Base-by-base conservation (phyloP, 1,140 invertebrate genomes). In the Atta cephalotes region DNA sequence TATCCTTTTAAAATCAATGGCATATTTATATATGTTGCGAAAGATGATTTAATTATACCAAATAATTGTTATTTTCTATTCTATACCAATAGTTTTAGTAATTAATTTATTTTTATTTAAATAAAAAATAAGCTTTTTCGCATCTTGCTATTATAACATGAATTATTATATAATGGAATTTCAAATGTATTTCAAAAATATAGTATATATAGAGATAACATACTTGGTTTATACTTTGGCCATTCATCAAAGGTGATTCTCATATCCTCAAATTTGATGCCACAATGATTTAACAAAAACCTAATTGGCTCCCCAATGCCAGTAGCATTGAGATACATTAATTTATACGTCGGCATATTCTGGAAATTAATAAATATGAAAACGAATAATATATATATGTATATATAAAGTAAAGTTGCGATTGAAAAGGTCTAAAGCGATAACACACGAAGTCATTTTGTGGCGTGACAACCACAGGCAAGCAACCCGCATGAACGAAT, bases 271-370 rank as follows among this genome's bases (percentile, higher is more conserved):
- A 96, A 97, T 2, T 95, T 94, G n/a, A 96, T 92, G 10, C 95
- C 95, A 16, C 95, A 94, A 82, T 97, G 96, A 5, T 92, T 93
- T 6, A 97, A 92, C 9, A 97, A 68, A 35, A 95, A 95, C 4
- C 97, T 94, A 39, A 96, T 95, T 0, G 96, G 94, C 90, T 97
- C 96, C 2, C 92, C 97, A n/a, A 97, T 93, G 7, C 96, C 97
- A 82, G 95, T 95, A 39, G 96, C 71, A 60, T 96, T 94, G 92
- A 97, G 97, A 89, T 97, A 97, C 1, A 93, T 95, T 10, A 97
- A 87, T 85, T 95, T 95, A 92, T 96, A 96, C 21, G 88, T 92
- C 1, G 95, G 84, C 85, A 94, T 94, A 60, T 62, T 90, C 81
- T 90, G 21, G 45, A 72, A 82, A 49, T 45, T 25, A 1, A 53